phyloP scores from a whole-genome alignment of 2,797 vertebrate genomes.

The Labeo calbasu region DNA sequence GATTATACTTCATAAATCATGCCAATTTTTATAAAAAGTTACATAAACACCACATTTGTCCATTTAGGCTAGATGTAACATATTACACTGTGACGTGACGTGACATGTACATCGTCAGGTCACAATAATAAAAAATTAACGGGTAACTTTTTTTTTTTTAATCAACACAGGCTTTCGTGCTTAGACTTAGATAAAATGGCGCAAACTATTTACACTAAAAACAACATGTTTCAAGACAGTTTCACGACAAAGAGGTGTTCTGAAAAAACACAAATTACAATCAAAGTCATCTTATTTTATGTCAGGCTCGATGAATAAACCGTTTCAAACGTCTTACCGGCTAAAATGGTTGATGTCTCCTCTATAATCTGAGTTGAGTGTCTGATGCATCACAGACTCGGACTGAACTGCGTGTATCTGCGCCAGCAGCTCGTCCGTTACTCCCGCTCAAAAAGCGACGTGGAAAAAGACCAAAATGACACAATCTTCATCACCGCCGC shows the following conservation, averaged over 20 bases:
- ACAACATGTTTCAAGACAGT: background rate
- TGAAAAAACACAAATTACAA: background rate
- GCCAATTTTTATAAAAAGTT: background rate
- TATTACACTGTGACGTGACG: background rate
- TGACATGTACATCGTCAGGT: background rate
- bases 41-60: background rate
- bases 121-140: background rate
- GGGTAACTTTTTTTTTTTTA: constrained; percentile 25
- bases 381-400: constrained; percentile 20
- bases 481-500: background rate
- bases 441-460: constrained; percentile 63
- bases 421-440: constrained; percentile 55
- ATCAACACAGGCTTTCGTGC: constrained; percentile 17
- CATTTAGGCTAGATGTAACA: background rate
- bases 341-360: background rate
- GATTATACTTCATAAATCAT: background rate
- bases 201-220: constrained; percentile 26
- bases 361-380: constrained; percentile 14
- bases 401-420: constrained; percentile 41
- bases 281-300: background rate
- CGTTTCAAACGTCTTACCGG: constrained; percentile 35
- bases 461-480: constrained; percentile 47
- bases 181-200: constrained; percentile 51
- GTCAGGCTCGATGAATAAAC: background rate
- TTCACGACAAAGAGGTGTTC: background rate